A percentile compares a stretch with the other conserved stretches of the same genome.
These are phyloP conservation scores for Myripristis murdjan DNA, from an alignment of 2,797 vertebrate species.

Conservation along the genomic window DNA sequence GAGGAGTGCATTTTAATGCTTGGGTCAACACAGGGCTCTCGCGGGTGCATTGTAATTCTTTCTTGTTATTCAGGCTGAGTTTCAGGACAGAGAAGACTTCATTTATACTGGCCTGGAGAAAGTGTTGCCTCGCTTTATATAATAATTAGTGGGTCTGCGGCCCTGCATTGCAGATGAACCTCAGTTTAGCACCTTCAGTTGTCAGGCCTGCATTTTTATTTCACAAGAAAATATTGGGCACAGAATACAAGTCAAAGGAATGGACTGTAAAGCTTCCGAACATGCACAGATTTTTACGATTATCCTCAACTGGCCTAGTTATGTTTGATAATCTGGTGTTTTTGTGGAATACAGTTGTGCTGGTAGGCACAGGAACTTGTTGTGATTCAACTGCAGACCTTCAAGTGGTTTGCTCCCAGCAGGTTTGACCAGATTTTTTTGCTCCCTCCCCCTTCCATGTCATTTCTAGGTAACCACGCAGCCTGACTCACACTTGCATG, in stretches of 20 bases:
- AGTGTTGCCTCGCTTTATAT: not conserved
- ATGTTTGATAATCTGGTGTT: not conserved
- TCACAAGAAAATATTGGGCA: no score
- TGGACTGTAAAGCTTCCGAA: not conserved
- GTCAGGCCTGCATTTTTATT: no score
- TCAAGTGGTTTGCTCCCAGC: conserved; percentile 50
- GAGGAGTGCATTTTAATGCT: not conserved
- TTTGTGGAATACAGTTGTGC: not conserved
- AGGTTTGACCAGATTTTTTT: conserved; percentile 82
- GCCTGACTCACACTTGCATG: conserved; percentile 56
- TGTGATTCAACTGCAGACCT: conserved; percentile 24
- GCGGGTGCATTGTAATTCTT: not conserved
- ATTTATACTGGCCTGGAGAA: not conserved
- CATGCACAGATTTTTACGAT: not conserved
- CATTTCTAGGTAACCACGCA: conserved; percentile 12
- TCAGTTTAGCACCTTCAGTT: not conserved
- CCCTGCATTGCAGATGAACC: not conserved
- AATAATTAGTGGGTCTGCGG: not conserved
- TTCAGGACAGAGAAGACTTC: not conserved
- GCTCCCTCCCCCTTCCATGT: not conserved
- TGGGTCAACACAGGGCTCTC: not conserved
- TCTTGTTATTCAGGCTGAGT: not conserved
- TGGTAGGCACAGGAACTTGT: conserved; percentile 27
- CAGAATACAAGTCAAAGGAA: not conserved
- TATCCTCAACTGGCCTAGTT: not conserved